Evolutionary conservation across 2,797 vertebrate genomes (phyloP).

Genomic region (Eulemur rubriventer): DNA sequence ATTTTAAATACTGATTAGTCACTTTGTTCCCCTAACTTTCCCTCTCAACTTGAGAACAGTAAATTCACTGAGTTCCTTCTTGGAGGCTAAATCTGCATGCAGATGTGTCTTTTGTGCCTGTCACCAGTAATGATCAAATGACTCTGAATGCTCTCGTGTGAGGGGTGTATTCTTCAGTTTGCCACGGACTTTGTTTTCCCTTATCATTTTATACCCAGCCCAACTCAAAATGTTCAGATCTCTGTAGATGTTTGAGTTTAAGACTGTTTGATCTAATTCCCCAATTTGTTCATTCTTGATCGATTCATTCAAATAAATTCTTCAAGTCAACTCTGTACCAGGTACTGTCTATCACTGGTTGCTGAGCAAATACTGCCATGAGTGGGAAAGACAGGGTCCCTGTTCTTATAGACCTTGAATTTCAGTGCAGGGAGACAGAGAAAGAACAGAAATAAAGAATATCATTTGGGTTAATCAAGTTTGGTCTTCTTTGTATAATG

Average conservation of each 20-base stretch:
- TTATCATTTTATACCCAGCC: neutral
- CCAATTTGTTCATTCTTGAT: neutral
- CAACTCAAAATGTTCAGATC: neutral
- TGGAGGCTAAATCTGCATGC: neutral
- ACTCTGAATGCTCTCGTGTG: neutral
- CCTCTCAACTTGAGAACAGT: neutral
- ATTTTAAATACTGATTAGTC: conserved; percentile 57
- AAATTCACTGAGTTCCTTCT: neutral
- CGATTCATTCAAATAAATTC: neutral
- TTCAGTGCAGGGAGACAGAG: neutral
- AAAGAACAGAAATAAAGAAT: neutral
- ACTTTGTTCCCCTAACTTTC: conserved; percentile 36
- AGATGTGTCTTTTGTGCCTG: neutral
- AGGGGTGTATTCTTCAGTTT: neutral
- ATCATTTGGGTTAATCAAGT: neutral
- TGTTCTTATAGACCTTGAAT: neutral
- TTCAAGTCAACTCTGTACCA: neutral
- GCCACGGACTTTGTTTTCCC: accelerated
- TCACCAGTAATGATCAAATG: neutral
- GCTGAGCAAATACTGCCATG: neutral
- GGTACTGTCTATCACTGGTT: neutral
- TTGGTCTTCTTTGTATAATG: neutral
- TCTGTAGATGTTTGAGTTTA: neutral
- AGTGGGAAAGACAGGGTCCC: neutral
- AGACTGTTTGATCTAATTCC: neutral